Conservation (phyloP, 2,113 vertebrate genomes). For the Vanacampus margaritifer region DNA sequence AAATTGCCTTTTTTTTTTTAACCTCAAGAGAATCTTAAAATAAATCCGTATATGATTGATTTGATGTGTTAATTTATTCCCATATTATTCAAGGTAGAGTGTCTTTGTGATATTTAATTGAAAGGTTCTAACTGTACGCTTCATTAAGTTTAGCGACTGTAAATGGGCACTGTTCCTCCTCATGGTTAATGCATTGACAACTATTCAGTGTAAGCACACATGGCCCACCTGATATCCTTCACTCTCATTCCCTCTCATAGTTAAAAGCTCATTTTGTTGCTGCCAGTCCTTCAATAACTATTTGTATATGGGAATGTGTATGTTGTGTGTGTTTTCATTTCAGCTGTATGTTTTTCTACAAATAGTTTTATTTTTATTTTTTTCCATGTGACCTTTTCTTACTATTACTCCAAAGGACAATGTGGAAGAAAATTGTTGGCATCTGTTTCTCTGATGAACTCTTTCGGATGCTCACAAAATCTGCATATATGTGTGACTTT, state of each 20-base stretch:
- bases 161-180: conserved; percentile 41
- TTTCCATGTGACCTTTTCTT: neutral
- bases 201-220: conserved; percentile 47
- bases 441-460: no score
- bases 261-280: conserved; percentile 3
- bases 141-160: conserved; percentile 26
- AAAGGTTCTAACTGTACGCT: conserved; percentile 22
- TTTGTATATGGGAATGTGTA: neutral
- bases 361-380: neutral
- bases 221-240: conserved; percentile 20
- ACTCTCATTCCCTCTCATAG: neutral
- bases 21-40: neutral
- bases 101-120: neutral
- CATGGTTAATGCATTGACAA: conserved; percentile 52
- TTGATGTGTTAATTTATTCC: neutral
- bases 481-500: no score
- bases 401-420: neutral
- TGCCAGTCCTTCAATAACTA: neutral
- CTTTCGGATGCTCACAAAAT: neutral
- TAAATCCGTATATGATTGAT: neutral
- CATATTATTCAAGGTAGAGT: neutral
- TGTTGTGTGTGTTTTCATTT: neutral
- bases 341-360: neutral
- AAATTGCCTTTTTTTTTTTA: neutral
- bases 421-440: neutral